Percentiles rank a stretch among this genome's conserved stretches.
These are phyloP conservation scores for Neolamprologus fasciatus DNA, from an alignment of 2,113 vertebrate genomes.

Conservation along the genomic window DNA sequence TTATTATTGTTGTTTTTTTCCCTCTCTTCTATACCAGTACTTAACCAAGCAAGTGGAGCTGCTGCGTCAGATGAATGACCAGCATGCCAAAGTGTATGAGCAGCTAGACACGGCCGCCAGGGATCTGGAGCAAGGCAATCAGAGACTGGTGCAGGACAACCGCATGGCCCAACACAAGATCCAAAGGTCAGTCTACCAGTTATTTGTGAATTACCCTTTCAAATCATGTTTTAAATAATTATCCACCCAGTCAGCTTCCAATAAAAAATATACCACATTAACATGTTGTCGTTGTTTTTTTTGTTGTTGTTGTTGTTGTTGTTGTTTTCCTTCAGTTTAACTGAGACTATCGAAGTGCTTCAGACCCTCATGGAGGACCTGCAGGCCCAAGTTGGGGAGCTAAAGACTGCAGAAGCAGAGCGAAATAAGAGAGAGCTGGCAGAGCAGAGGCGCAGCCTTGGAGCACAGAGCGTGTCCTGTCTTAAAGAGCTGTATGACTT, in stretches of 20 bases:
- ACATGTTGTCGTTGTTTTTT: background rate
- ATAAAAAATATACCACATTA: background rate
- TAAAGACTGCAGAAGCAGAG: constrained; percentile 69
- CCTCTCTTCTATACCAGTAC: constrained; percentile 70
- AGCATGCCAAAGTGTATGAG: constrained; percentile 92
- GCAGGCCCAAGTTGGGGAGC: constrained; percentile 82
- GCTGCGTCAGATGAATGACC: constrained; percentile 88
- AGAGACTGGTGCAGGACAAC: constrained; percentile 82
- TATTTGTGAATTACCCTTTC: background rate
- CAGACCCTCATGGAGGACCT: constrained; percentile 84
- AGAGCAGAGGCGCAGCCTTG: constrained; percentile 67
- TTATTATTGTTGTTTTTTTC: background rate
- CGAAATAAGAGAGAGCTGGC: constrained; percentile 49
- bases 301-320: fast-evolving
- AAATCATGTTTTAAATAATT: background rate
- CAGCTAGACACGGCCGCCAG: constrained; percentile 84
- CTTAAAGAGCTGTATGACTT: constrained; percentile 88
- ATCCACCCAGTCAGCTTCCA: background rate
- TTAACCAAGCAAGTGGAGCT: constrained; percentile 92
- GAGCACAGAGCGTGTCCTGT: constrained; percentile 79
- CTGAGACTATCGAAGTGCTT: constrained; percentile 83
- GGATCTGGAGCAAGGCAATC: constrained; percentile 87
- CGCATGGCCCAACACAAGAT: constrained; percentile 86
- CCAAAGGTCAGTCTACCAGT: constrained; percentile 67
- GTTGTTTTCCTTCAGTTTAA: constrained; percentile 69